Evolutionary conservation across 2,797 vertebrate genomes (phyloP).

Genomic region (Dendrocincla tyrannina): DNA sequence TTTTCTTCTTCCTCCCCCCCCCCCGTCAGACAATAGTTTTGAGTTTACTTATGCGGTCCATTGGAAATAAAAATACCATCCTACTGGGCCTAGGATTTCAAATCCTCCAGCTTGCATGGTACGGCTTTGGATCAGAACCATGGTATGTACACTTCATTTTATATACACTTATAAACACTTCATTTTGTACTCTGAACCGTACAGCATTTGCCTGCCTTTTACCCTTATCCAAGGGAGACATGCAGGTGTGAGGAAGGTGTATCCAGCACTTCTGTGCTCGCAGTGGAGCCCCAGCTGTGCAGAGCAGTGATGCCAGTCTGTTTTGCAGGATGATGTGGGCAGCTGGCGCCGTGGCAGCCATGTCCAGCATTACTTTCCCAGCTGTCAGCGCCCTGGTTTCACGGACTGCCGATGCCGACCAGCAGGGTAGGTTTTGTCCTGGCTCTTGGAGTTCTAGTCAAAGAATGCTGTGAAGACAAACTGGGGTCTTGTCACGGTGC

Average conservation of each 20-base stretch:
- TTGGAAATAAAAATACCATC: slow-evolving; percentile 91
- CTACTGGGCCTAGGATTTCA: slow-evolving; percentile 87
- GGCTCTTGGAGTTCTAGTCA: neutral
- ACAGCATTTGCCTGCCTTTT: rapidly evolving
- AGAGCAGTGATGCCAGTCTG: neutral
- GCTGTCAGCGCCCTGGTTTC: slow-evolving; percentile 88
- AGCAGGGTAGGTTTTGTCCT: slow-evolving; percentile 78
- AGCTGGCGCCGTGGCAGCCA: slow-evolving; percentile 85
- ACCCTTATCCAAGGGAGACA: rapidly evolving
- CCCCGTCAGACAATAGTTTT: slow-evolving; percentile 82
- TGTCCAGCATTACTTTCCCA: slow-evolving; percentile 90
- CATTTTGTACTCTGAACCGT: neutral
- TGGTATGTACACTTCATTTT: slow-evolving; percentile 74
- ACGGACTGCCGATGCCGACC: slow-evolving; percentile 86
- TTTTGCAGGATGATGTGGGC: slow-evolving; percentile 90
- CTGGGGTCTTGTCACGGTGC: neutral
- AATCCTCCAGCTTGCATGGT: slow-evolving; percentile 88
- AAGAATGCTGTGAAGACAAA: rapidly evolving
- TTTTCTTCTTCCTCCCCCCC: rapidly evolving
- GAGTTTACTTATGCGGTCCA: slow-evolving; percentile 90
- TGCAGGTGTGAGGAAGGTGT: rapidly evolving
- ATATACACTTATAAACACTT: no score
- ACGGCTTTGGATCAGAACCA: slow-evolving; percentile 88
- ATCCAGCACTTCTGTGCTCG: rapidly evolving
- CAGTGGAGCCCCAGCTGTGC: neutral